These are phyloP conservation scores for Blastobasis lacticolella DNA, from an alignment of 2,888 invertebrate genomes.

Conservation along the genomic window DNA sequence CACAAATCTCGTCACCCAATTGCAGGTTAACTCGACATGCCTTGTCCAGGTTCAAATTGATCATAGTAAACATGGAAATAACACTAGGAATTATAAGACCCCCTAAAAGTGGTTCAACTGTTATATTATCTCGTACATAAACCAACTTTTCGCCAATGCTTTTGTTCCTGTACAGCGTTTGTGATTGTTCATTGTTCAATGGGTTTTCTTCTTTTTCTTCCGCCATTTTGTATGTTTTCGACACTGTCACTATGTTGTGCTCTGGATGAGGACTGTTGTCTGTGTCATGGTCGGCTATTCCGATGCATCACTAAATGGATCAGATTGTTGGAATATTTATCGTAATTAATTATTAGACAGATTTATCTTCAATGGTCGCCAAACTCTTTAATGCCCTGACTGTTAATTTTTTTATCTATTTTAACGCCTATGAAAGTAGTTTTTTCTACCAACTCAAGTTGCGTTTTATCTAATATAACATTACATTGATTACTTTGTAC, in stretches of 20 bases:
- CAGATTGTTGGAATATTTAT: conserved; percentile 36
- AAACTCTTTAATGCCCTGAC: conserved; percentile 18
- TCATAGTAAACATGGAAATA: conserved; percentile 80
- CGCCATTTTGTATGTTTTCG: conserved; percentile 35
- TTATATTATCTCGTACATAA: conserved; percentile 71
- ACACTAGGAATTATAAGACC: conserved; percentile 80
- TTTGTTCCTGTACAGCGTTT: conserved; percentile 37
- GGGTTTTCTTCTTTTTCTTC: conserved; percentile 58
- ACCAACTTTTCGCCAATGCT: conserved; percentile 43
- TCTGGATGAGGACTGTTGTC: conserved; percentile 38
- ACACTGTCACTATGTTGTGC: conserved; percentile 10
- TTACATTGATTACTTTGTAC: too few species aligned
- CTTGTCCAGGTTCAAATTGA: conserved; percentile 63
- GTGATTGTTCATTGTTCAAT: conserved; percentile 35
- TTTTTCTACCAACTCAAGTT: too few species aligned
- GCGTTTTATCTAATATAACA: too few species aligned
- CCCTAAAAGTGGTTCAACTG: conserved; percentile 82
- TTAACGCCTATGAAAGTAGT: too few species aligned
- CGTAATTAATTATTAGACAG: conserved; percentile 39
- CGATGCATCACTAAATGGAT: conserved; percentile 27
- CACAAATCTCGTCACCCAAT: conserved; percentile 50
- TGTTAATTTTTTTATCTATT: too few species aligned
- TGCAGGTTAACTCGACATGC: conserved; percentile 57
- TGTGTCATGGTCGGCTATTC: conserved; percentile 12
- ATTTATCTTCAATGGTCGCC: conserved; percentile 21